phyloP scores from a whole-genome alignment of 1,140 invertebrate species.

The Oscheius sp. region DNA sequence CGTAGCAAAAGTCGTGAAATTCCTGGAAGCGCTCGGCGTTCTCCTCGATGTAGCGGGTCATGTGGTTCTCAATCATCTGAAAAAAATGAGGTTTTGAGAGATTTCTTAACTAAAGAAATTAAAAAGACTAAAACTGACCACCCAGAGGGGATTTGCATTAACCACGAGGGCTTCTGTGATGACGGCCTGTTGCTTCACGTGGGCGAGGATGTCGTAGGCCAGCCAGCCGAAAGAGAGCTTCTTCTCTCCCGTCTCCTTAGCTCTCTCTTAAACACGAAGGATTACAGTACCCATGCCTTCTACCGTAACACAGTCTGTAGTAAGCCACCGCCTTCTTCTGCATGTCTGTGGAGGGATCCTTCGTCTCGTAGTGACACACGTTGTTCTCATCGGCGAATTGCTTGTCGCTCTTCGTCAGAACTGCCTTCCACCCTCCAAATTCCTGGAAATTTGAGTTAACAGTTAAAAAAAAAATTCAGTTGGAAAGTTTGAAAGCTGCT shows the following conservation, averaged over 20 bases:
- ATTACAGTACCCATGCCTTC: neutral
- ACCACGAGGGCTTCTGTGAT: neutral
- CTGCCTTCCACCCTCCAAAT: constrained; percentile 12
- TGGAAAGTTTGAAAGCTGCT: neutral
- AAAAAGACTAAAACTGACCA: neutral
- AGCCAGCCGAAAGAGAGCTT: constrained; percentile 28
- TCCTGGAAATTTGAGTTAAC: constrained; percentile 4
- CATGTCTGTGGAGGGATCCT: constrained; percentile 6
- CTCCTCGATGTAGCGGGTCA: neutral
- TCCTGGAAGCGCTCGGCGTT: neutral
- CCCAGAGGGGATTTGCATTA: neutral
- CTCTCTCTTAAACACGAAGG: neutral
- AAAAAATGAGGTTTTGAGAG: neutral
- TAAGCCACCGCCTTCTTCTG: constrained; percentile 30
- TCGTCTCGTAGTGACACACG: constrained; percentile 2
- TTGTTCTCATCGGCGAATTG: neutral
- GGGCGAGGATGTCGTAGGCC: constrained; percentile 23
- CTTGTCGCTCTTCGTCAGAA: neutral
- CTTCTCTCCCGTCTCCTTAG: neutral
- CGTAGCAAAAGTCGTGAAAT: neutral
- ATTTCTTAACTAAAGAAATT: no score
- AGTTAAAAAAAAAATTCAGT: no score
- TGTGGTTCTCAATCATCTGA: neutral
- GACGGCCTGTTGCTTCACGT: constrained; percentile 17
- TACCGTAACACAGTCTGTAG: constrained; percentile 37